phyloP scores from a whole-genome alignment of 2,113 vertebrate genomes.

The Bombycilla garrulus region DNA sequence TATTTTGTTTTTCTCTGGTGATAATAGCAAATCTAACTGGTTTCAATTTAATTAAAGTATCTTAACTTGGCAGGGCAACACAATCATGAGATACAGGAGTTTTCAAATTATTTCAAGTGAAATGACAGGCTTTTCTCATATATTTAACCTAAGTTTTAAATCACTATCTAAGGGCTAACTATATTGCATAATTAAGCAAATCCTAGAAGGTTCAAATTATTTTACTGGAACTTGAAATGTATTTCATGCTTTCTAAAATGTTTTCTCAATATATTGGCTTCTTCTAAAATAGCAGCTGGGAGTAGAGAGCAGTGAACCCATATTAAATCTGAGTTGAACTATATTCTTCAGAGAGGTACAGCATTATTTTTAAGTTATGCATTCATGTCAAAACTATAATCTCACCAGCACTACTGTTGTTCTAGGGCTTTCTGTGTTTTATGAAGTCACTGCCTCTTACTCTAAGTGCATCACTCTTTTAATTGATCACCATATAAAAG shows the following conservation, averaged over 20 bases:
- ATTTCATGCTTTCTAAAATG: not conserved
- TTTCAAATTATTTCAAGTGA: not conserved
- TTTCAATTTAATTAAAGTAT: slow-evolving; percentile 43
- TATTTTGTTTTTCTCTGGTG: slow-evolving; percentile 4
- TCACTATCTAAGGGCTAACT: not conserved
- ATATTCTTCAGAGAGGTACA: not conserved
- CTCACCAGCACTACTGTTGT: not conserved
- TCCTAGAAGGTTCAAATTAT: not conserved
- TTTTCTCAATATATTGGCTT: not conserved
- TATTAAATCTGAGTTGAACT: not conserved
- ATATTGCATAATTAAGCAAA: not conserved
- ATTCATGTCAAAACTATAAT: not conserved
- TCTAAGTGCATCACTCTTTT: not conserved
- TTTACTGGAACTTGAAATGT: not conserved
- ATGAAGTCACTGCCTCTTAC: not conserved
- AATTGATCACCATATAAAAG: not conserved
- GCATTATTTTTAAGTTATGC: not conserved
- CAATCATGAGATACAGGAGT: not conserved
- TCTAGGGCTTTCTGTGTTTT: not conserved
- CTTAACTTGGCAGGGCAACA: not conserved
- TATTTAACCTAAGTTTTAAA: not conserved
- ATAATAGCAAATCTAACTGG: not conserved
- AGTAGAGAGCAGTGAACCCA: not conserved
- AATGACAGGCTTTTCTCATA: not conserved
- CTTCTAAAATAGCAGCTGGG: not conserved